Evolutionary conservation across 2,113 vertebrate genomes (phyloP), one percentile per base, ranked within the genome.

Genomic region (Herpetotheres cachinnans): DNA sequence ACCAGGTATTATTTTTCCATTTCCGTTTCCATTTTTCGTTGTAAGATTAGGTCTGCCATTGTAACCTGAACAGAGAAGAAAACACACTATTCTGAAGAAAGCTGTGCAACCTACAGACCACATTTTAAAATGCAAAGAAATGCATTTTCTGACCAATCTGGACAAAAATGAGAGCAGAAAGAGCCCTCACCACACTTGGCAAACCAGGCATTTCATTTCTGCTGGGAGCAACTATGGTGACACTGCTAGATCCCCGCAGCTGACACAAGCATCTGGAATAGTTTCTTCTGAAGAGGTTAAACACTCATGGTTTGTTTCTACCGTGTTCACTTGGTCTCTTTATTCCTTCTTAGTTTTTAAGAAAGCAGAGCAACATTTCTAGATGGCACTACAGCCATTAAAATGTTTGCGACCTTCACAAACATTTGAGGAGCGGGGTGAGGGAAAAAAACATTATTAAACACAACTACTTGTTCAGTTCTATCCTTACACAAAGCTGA

Each of bases 31-130:
- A 91, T 98, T 98, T 94, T 97, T 97, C 0, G 27, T 95, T 91
- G 98, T 99, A 87, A 99, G 97, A 97, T 99, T 99, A 76, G 99
- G 98, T 84, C 98, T 98, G 95, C 99, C 99, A 89, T 98, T 99
- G 96, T 98, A 98, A 95, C 99, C 99, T 99, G 96, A 92, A 83
- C 40, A 95, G 16, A 67, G 32, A 81, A 78, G 52, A 80, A 91
- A 88, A 85, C 26, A 86, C 24, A 47, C 20, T 88, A 32, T 84
- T 81, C 25, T 87, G 76, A 92, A 70, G 62, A 63, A 90, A 62
- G 2, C 54, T 78, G 54, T 76, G 86, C 58, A 87, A 36, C 52
- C 11, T 55, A 63, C 32, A 80, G 88, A 70, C 13, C 27, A 61
- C 47, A 74, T 63, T 55, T 61, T 72, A 44, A 50, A 92, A 79